Evolutionary conservation across 2,113 vertebrate genomes (phyloP).

Genomic region (Pholis gunnellus): DNA sequence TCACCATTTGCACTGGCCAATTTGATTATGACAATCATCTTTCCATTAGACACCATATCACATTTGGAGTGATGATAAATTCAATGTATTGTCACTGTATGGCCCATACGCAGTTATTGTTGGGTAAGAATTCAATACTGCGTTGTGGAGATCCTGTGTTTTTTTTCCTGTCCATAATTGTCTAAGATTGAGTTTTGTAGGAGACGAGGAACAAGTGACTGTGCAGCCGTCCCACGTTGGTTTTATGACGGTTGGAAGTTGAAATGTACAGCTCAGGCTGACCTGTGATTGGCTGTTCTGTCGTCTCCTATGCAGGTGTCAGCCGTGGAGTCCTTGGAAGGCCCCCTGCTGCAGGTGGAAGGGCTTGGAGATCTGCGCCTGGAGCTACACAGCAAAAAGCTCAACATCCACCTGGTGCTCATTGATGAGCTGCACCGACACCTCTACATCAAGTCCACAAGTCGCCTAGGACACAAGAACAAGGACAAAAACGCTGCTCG

Average conservation of each 20-base stretch:
- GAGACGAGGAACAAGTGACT: not conserved
- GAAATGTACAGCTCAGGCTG: not conserved
- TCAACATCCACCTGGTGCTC: slow-evolving; percentile 96
- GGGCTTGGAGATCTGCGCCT: slow-evolving; percentile 94
- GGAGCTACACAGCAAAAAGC: slow-evolving; percentile 98
- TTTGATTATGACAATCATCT: slow-evolving; percentile 25
- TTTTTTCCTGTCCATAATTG: slow-evolving; percentile 2
- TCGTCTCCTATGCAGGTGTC: slow-evolving; percentile 86
- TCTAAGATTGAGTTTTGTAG: slow-evolving; percentile 1
- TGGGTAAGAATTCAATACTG: not conserved
- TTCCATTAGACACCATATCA: slow-evolving; percentile 8
- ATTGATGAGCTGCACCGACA: slow-evolving; percentile 97
- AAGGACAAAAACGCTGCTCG: slow-evolving; percentile 85
- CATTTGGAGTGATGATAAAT: slow-evolving; percentile 5
- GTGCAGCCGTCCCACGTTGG: not conserved
- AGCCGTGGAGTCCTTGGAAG: slow-evolving; percentile 93
- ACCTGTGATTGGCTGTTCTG: not conserved
- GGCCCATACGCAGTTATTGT: not conserved
- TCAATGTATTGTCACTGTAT: slow-evolving; percentile 1
- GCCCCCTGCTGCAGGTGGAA: slow-evolving; percentile 94
- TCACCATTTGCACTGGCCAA: not conserved
- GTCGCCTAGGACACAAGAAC: slow-evolving; percentile 88
- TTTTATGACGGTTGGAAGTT: not conserved
- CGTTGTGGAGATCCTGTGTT: not conserved
- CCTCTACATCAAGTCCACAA: slow-evolving; percentile 97